Base-by-base conservation (phyloP, 2,113 vertebrate genomes). In the Rynchops niger region DNA sequence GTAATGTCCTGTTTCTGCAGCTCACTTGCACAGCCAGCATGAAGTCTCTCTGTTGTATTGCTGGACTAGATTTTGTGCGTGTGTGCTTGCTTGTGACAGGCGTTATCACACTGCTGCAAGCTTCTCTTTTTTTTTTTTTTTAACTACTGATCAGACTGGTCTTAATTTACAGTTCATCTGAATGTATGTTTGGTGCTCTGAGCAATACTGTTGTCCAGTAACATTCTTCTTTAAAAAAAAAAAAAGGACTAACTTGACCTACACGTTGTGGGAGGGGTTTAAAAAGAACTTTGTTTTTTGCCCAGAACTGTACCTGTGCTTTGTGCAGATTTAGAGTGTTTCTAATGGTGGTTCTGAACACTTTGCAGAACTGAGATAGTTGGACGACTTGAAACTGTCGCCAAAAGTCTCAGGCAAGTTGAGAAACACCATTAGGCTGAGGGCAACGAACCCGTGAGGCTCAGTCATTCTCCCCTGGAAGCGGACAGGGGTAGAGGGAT, bases 221-320 rank as follows among this genome's bases (percentile, higher is more conserved):
- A 53, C 15, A 8, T 40, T 58, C 3, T 66, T 49, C 9, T n/a
- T 58, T 55, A 93, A 63, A 78, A 53, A 45, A 12, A 27, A 29
- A 12, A 27, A 29, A 20, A 13, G 20, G n/a, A 50, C 30, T 20
- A 71, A 61, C 34, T 43, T 62, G 55, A 56, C n/a, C 23, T 71
- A 3, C 0, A 0, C 32, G 15, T 88, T 89, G 45, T 0, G 6
- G 29, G 65, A 81, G 18, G 6, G 23, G 40, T 58, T 95, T 40
- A 18, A 15, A 70, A 70, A 70, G 8, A 40, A 36, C 14, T 47
- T 40, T 12, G 45, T 47, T 14, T 49, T 77, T 45, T 65, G 23
- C 12, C 40, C 49, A 49, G 62, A 61, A 63, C 40, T 58, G 9
- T 22, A 38, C 23, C 36, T 25, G 18, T 36, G 8, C 58, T 69